phyloP scores from a whole-genome alignment of 2,888 invertebrate species.

The Nymphalis c-album region DNA sequence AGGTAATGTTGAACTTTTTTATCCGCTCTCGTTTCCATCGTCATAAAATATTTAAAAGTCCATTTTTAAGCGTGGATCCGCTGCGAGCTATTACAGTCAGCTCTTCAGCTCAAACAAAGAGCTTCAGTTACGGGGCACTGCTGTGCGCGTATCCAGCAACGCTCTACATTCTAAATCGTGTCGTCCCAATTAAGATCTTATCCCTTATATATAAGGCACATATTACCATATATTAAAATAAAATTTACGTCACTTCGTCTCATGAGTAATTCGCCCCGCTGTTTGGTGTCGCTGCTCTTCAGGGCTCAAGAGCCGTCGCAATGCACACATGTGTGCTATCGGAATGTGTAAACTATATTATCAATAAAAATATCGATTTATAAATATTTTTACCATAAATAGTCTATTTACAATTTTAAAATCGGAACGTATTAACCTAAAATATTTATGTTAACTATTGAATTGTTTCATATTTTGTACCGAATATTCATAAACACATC shows the following conservation, averaged over 20 bases:
- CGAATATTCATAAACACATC: no score
- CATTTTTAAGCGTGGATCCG: conserved; percentile 77
- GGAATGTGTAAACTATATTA: conserved; percentile 40
- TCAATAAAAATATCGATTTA: conserved; percentile 15
- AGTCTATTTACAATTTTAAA: no score
- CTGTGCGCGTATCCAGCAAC: conserved; percentile 58
- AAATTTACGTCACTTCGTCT: conserved; percentile 71
- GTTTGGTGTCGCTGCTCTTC: conserved; percentile 77
- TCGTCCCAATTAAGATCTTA: conserved; percentile 71
- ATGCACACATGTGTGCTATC: conserved; percentile 58
- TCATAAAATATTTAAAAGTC: conserved; percentile 78
- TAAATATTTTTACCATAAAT: background rate
- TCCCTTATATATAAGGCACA: conserved; percentile 62
- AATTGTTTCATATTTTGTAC: no score
- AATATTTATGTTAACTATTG: no score
- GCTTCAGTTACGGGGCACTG: conserved; percentile 70
- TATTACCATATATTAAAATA: conserved; percentile 51
- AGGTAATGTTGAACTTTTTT: conserved; percentile 46
- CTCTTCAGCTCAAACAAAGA: conserved; percentile 79
- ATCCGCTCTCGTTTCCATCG: conserved; percentile 55
- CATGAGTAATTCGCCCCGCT: conserved; percentile 75
- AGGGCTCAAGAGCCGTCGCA: conserved; percentile 64
- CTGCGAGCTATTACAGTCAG: conserved; percentile 80
- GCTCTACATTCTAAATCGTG: conserved; percentile 13
- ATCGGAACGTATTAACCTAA: no score